Base-by-base conservation (phyloP, 2,888 invertebrate genomes). In the Macaria liturata region DNA sequence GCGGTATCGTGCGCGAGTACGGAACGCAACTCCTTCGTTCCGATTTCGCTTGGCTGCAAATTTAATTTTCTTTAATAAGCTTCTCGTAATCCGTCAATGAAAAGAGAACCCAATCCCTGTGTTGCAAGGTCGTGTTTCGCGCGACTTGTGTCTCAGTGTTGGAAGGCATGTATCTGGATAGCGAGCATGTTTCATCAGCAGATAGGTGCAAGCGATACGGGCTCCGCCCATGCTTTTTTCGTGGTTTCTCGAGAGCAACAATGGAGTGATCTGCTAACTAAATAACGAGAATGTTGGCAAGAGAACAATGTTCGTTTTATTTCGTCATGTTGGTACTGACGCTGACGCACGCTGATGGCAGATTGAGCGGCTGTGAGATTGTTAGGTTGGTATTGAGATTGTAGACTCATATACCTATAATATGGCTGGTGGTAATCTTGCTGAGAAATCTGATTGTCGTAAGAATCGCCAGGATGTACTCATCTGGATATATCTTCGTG, bases 31-130 rank as follows among this genome's bases (percentile, higher is more conserved):
- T 76, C 77, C 32, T 84, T 84, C 84, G 85, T 81, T 84, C 78
- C 76, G 82, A 82, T 82, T 89, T 88, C 83, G 86, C 87, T 81
- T 83, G 84, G 84, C 87, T 78, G 86, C 85, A 84, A 87, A 87
- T 90, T 91, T 88, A 91, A 90, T 91, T 91, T 91, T 89, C 88
- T 90, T 90, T 90, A 91, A 89, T 90, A 91, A 91, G 89, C 82
- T 81, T 65, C 69, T 70, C 68, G 62, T 46, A 62, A 59, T 57
- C 40, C 44, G 42, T 42, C 62, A 64, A 20, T 55, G 65, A 61
- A 82, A 71, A 68, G 53, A 71, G 54, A 42, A 62, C 76, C 75
- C 74, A 86, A 70, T 67, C 0, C 9, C 9, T 0, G 34, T 7
- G n/a, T 37, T 3, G 51, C 71, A 75, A 46, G 66, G 75, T 72